These are phyloP conservation scores for Drosophila mulleri DNA, from an alignment of 2,888 invertebrate genomes.

Conservation along the genomic window DNA sequence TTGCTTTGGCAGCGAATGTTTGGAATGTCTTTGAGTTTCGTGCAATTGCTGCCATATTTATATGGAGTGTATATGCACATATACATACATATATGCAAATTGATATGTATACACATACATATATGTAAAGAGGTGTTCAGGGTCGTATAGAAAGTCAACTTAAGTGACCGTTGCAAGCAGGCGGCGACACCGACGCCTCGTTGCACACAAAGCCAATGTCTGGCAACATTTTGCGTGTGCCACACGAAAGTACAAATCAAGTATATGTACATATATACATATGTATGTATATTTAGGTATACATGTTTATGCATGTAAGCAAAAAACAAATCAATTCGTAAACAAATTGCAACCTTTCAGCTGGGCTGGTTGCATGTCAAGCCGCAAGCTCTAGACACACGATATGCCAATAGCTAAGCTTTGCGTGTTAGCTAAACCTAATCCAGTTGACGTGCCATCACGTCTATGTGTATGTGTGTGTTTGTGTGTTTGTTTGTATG, in stretches of 20 bases:
- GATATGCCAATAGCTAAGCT: constrained; percentile 59
- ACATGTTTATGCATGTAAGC: background rate
- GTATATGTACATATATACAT: background rate
- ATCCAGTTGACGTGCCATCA: constrained; percentile 53
- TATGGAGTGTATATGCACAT: background rate
- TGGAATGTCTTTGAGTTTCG: background rate
- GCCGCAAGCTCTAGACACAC: constrained; percentile 53
- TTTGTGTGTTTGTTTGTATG: constrained; percentile 24
- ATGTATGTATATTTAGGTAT: too few relatives aligned
- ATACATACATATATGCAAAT: background rate
- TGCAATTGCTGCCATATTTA: background rate
- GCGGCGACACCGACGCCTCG: constrained; percentile 38
- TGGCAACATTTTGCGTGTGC: constrained; percentile 58
- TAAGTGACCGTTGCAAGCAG: constrained; percentile 35
- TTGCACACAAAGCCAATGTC: constrained; percentile 45
- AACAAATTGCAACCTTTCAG: constrained; percentile 68
- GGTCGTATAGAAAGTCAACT: constrained; percentile 42
- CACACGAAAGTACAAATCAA: constrained; percentile 40
- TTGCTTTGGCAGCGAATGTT: background rate
- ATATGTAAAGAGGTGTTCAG: constrained; percentile 29
- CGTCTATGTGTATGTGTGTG: constrained; percentile 3
- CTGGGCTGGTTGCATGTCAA: constrained; percentile 18
- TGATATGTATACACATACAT: background rate
- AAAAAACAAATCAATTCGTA: constrained; percentile 71
- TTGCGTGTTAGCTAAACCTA: constrained; percentile 80